Conservation (phyloP, 2,888 invertebrate species). For the Aproaerema taeniolella region DNA sequence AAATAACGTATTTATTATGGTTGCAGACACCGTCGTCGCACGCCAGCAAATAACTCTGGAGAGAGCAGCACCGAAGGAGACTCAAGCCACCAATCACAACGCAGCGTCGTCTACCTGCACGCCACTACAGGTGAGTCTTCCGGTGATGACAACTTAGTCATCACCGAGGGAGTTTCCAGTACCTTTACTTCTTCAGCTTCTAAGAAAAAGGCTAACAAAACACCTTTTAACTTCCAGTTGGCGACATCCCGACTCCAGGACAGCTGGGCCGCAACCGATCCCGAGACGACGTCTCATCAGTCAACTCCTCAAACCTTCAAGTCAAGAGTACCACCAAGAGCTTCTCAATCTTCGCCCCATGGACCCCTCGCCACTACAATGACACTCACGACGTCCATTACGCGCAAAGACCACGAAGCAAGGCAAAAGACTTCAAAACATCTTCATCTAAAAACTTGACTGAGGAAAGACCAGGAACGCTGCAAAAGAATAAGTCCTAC, state of each 20-base stretch:
- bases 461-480: conserved; percentile 45
- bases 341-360: conserved; percentile 90
- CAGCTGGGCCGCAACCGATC: conserved; percentile 79
- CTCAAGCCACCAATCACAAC: conserved; percentile 87
- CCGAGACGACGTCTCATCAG: conserved; percentile 85
- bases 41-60: conserved; percentile 72
- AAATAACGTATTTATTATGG: too few species aligned
- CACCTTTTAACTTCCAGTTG: too few species aligned
- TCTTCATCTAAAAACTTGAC: conserved; percentile 57
- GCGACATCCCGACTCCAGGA: conserved; percentile 89
- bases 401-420: conserved; percentile 78
- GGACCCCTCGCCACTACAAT: conserved; percentile 85
- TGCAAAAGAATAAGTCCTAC: conserved; percentile 69
- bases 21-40: conserved; percentile 53
- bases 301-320: conserved; percentile 79
- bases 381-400: conserved; percentile 89
- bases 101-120: conserved; percentile 90
- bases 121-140: conserved; percentile 87
- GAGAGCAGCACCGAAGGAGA: conserved; percentile 86
- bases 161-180: too few species aligned
- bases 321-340: conserved; percentile 86
- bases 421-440: conserved; percentile 43
- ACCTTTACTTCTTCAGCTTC: too few species aligned
- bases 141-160: too few species aligned
- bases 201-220: too few species aligned